Conservation (phyloP, 2,888 invertebrate genomes). For the Ernsta delagoae region DNA sequence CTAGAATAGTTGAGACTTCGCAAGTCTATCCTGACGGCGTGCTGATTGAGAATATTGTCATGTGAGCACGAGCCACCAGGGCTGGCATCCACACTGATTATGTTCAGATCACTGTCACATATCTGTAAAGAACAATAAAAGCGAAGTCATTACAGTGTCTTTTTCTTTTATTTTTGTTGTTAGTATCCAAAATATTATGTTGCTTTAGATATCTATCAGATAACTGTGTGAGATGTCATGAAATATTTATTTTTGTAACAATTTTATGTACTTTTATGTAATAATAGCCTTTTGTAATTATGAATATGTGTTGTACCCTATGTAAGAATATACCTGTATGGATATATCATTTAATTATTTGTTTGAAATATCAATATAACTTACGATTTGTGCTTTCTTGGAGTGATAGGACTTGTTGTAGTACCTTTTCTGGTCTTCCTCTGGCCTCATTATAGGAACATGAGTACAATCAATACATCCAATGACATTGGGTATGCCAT, state of each 20-base stretch:
- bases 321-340: too few species aligned
- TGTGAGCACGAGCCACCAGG: slow-evolving; percentile 68
- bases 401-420: slow-evolving; percentile 79
- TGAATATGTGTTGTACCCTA: too few species aligned
- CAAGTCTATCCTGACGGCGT: slow-evolving; percentile 68
- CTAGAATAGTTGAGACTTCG: slow-evolving; percentile 67
- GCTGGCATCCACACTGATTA: slow-evolving; percentile 67
- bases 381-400: slow-evolving; percentile 77
- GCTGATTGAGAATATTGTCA: slow-evolving; percentile 64
- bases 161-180: too few species aligned
- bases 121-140: slow-evolving; percentile 52
- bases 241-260: too few species aligned
- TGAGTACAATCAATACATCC: slow-evolving; percentile 76
- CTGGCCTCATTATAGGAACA: slow-evolving; percentile 71
- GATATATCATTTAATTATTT: too few species aligned
- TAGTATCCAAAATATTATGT: too few species aligned
- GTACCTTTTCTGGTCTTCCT: slow-evolving; percentile 72
- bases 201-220: too few species aligned
- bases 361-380: slow-evolving; percentile 38
- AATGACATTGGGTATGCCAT: slow-evolving; percentile 73
- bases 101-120: slow-evolving; percentile 70
- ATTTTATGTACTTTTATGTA: too few species aligned
- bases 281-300: too few species aligned
- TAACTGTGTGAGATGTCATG: too few species aligned
- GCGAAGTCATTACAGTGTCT: too few species aligned